These are phyloP conservation scores for Neostethus bicornis DNA, from an alignment of 2,797 vertebrate genomes.

Conservation along the genomic window DNA sequence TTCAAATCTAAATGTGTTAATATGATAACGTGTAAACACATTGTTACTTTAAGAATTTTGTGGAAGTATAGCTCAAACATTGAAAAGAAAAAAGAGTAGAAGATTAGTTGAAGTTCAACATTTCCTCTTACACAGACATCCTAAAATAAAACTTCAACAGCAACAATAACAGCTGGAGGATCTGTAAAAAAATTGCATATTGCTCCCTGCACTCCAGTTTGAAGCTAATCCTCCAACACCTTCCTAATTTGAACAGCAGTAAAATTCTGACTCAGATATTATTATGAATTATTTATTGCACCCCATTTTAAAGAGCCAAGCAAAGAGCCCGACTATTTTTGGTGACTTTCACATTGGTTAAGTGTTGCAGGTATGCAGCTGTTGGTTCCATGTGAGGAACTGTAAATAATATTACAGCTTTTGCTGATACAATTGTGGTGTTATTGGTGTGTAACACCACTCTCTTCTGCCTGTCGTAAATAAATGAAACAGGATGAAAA, in stretches of 20 bases:
- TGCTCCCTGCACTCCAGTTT: slow-evolving; percentile 55
- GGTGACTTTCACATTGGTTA: slow-evolving; percentile 48
- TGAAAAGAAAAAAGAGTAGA: slow-evolving; percentile 24
- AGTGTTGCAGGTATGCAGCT: slow-evolving; percentile 65
- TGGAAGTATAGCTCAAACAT: slow-evolving; percentile 19
- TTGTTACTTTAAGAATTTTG: slow-evolving; percentile 23
- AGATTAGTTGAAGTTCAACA: slow-evolving; percentile 31
- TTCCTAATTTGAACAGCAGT: slow-evolving; percentile 64
- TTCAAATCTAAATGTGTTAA: slow-evolving; percentile 13
- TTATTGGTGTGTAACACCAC: slow-evolving; percentile 28
- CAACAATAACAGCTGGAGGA: slow-evolving; percentile 67
- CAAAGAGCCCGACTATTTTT: slow-evolving; percentile 66
- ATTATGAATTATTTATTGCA: slow-evolving; percentile 75
- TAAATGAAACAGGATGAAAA: slow-evolving; percentile 2
- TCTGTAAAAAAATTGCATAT: slow-evolving; percentile 52
- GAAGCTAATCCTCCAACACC: slow-evolving; percentile 66
- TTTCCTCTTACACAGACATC: slow-evolving; percentile 30
- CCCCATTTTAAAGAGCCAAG: slow-evolving; percentile 66
- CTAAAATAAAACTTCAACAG: slow-evolving; percentile 42
- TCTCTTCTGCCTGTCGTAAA: slow-evolving; percentile 51
- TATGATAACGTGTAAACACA: slow-evolving; percentile 6
- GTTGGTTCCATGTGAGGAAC: slow-evolving; percentile 38
- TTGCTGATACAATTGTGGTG: slow-evolving; percentile 59
- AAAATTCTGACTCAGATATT: slow-evolving; percentile 64
- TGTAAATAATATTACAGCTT: slow-evolving; percentile 49